Base-by-base conservation (phyloP, 2,113 vertebrate species). In the Sinosuthora webbiana region DNA sequence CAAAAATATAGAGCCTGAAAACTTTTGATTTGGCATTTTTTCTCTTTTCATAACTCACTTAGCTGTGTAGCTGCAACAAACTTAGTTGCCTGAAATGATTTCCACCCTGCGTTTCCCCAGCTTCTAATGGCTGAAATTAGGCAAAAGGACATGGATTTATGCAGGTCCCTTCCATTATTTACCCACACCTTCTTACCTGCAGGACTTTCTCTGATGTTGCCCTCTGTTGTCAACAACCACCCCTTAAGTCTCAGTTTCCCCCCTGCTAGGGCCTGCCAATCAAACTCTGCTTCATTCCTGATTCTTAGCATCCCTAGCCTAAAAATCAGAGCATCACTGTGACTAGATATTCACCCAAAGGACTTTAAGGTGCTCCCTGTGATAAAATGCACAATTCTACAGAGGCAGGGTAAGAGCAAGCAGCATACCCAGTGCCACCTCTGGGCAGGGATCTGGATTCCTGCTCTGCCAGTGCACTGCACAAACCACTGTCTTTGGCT, bases 1-100 rank as follows among this genome's bases (percentile, higher is more conserved):
- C 92, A 95, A 93, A 95, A 93, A 93, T 85, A 91, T 7, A 83
- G 59, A 91, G 55, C 53, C 55, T 86, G 60, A 60, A 95, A 94
- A 94, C 59, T 93, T 94, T 81, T 35, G 18, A 62, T 93, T 83
- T 93, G 27, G 10, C 11, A 4, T 10, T 44, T 64, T 68, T 89
- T 33, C 30, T 7, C 30, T 37, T 83, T 87, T 69, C 76, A 78
- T 77, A 87, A 77, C 24, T 93, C 52, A 28, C 19, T 47, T 63
- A 90, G n/a, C 64, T 83, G 27, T 37, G 65, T 24, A 69, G 30
- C 22, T 89, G 71, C 47, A 89, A 81, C 39, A 86, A 93, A 94
- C 64, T 7, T 20, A 21, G 22, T 37, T 68, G 22, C 60, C 64
- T 83, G 41, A 89, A 83, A 80, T 63, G 2, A 77, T 77, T 93